These are phyloP conservation scores for Grammomys dolichurus DNA, from an alignment of 2,113 vertebrate species.

Conservation along the genomic window DNA sequence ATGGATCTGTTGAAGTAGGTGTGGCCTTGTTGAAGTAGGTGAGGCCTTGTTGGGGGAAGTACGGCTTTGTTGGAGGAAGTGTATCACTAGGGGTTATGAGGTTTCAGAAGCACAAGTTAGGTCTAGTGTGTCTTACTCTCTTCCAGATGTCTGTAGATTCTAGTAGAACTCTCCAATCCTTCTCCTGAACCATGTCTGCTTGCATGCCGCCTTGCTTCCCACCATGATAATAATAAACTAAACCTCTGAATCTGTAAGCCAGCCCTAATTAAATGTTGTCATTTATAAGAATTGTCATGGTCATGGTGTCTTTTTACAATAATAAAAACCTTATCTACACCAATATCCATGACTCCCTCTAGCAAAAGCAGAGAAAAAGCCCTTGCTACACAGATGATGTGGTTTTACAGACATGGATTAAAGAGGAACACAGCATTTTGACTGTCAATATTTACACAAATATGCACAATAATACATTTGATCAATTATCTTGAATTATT, in stretches of 20 bases:
- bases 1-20: neutral
- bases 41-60: neutral
- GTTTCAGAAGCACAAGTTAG: neutral
- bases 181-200: no score
- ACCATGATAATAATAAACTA: no score
- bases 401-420: neutral
- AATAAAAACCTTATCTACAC: neutral
- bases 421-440: neutral
- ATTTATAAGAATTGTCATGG: neutral
- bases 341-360: neutral
- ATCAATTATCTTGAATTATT: neutral
- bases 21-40: no score
- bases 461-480: neutral
- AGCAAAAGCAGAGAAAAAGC: neutral
- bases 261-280: no score
- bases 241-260: no score
- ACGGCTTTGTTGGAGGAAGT: no score
- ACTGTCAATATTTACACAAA: constrained; percentile 8
- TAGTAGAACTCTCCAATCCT: no score
- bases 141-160: no score
- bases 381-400: neutral
- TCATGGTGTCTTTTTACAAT: neutral
- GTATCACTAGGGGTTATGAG: neutral
- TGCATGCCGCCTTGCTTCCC: no score
- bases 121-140: no score